phyloP scores from a whole-genome alignment of 2,888 invertebrate genomes.

The Parnassius apollo region DNA sequence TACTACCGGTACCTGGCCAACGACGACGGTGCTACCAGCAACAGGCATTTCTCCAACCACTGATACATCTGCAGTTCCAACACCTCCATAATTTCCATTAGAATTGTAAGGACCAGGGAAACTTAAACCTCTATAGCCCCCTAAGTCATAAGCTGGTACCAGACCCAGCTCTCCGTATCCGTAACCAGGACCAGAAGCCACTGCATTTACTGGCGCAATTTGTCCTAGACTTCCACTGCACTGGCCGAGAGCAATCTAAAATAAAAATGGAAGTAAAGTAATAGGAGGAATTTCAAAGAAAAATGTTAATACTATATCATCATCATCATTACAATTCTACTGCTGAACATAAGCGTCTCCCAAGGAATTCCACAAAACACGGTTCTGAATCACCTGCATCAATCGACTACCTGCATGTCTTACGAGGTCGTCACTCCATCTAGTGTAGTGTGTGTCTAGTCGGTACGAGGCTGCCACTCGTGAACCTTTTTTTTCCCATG shows the following conservation, averaged over 20 bases:
- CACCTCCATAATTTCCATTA: conserved; percentile 19
- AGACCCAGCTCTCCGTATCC: conserved; percentile 7
- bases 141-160: conserved; percentile 1
- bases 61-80: conserved; percentile 18
- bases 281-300: too few species aligned
- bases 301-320: too few species aligned
- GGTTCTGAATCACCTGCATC: too few species aligned
- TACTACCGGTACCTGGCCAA: conserved; percentile 20
- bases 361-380: too few species aligned
- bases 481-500: too few species aligned
- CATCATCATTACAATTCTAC: too few species aligned
- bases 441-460: too few species aligned
- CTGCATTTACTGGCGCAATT: conserved; percentile 1
- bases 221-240: background rate
- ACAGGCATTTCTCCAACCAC: conserved; percentile 25
- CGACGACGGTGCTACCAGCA: conserved; percentile 19
- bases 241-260: conserved; percentile 14
- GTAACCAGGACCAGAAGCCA: background rate
- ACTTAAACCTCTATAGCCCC: conserved; percentile 9
- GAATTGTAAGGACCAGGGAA: conserved; percentile 8
- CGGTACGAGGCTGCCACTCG: too few species aligned
- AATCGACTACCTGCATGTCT: too few species aligned
- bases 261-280: too few species aligned
- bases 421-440: too few species aligned
- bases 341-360: too few species aligned